phyloP scores from a whole-genome alignment of 1,140 invertebrate species.

The Leptinotarsa texana region DNA sequence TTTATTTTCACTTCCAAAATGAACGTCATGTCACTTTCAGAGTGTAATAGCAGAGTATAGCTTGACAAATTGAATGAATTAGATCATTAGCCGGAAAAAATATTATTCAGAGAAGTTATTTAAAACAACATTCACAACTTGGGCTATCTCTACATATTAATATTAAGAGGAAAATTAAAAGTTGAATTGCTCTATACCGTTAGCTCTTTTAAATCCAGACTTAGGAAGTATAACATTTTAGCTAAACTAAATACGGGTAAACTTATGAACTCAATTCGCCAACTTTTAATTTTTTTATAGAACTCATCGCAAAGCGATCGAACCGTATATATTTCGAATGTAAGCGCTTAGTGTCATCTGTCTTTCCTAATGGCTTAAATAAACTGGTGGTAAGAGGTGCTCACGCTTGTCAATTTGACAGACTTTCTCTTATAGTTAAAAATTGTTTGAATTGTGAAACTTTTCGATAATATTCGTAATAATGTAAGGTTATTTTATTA shows the following conservation, averaged over 20 bases:
- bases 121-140: neutral
- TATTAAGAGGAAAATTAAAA: slow-evolving; percentile 24
- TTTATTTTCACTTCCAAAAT: no score
- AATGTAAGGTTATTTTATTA: slow-evolving; percentile 44
- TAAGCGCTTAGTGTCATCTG: slow-evolving; percentile 45
- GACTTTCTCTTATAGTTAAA: slow-evolving; percentile 15
- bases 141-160: slow-evolving; percentile 1
- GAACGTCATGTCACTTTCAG: no score
- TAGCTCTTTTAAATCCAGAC: slow-evolving; percentile 24
- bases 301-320: slow-evolving; percentile 4
- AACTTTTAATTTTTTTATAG: slow-evolving; percentile 18
- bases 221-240: slow-evolving; percentile 18
- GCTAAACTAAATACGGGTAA: slow-evolving; percentile 24
- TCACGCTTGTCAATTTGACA: slow-evolving; percentile 27
- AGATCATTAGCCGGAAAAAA: no score
- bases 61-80: no score
- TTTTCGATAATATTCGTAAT: slow-evolving; percentile 49
- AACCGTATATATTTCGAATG: slow-evolving; percentile 26
- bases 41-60: no score
- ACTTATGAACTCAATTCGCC: neutral
- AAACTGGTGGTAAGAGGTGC: slow-evolving; percentile 22
- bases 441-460: slow-evolving; percentile 35
- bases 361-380: slow-evolving; percentile 47
- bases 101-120: neutral
- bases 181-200: slow-evolving; percentile 13